Evolutionary conservation across 2,113 vertebrate species (phyloP).

Genomic region (Pycnonotus jocosus): DNA sequence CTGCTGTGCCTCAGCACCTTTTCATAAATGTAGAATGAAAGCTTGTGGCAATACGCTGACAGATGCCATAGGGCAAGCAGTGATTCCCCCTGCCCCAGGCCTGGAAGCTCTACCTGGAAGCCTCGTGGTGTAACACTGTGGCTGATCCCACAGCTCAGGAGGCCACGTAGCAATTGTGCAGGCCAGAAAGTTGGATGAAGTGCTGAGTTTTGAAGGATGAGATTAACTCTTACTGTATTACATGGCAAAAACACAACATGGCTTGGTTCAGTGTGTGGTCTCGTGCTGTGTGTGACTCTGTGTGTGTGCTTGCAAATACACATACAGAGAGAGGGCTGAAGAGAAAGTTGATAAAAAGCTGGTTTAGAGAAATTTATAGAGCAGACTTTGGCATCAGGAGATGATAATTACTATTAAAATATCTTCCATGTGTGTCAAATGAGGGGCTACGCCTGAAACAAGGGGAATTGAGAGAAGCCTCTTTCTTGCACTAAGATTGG

Average conservation of each 20-base stretch:
- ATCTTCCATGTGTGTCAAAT: not conserved
- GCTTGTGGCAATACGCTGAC: constrained; percentile 12
- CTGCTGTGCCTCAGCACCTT: constrained; percentile 9
- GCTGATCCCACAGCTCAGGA: not conserved
- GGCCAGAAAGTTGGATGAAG: not conserved
- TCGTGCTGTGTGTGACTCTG: fast-evolving
- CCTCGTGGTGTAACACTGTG: fast-evolving
- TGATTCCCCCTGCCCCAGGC: not conserved
- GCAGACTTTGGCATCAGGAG: not conserved
- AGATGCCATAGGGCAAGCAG: not conserved
- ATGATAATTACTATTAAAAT: not conserved
- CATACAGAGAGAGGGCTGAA: fast-evolving
- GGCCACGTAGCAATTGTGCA: not conserved
- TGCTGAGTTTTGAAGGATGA: not conserved
- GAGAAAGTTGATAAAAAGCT: not conserved
- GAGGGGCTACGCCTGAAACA: not conserved
- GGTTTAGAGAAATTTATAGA: not conserved
- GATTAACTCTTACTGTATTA: not conserved
- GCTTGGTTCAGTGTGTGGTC: not conserved
- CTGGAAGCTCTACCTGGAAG: not conserved
- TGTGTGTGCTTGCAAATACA: not conserved
- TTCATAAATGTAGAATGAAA: constrained; percentile 26
- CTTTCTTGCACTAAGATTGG: not conserved
- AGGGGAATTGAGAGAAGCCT: not conserved
- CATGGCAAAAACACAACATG: fast-evolving